Percentiles rank a stretch among this genome's conserved stretches.
Evolutionary conservation across 1,140 invertebrate species (phyloP).

Genomic region (Helicoverpa armigera): DNA sequence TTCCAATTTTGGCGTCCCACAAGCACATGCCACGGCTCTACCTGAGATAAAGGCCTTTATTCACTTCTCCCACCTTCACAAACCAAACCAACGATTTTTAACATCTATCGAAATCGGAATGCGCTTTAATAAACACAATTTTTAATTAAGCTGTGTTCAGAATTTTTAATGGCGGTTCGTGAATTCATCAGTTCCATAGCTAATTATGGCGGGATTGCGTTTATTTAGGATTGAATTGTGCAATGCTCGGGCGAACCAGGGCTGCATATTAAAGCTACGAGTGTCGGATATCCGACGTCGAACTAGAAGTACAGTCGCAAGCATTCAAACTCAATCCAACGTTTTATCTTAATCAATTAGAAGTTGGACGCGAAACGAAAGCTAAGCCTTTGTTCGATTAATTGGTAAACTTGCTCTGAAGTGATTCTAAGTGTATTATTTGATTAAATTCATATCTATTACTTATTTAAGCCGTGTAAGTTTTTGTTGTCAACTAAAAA

Average conservation of each 20-base stretch:
- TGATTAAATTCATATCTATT: background rate
- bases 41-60: constrained; percentile 65
- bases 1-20: constrained; percentile 69
- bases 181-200: constrained; percentile 79
- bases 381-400: background rate
- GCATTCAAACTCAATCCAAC: constrained; percentile 21
- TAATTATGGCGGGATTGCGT: constrained; percentile 78
- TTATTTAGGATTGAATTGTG: constrained; percentile 83
- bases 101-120: constrained; percentile 52
- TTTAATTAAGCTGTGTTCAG: constrained; percentile 71
- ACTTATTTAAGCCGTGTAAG: background rate
- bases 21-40: constrained; percentile 57
- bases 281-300: constrained; percentile 82
- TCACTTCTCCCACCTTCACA: constrained; percentile 15
- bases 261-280: constrained; percentile 75
- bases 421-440: background rate
- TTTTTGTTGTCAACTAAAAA: constrained; percentile 7
- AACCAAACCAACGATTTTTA: constrained; percentile 31
- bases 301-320: constrained; percentile 67
- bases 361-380: constrained; percentile 9
- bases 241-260: constrained; percentile 66
- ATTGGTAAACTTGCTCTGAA: background rate
- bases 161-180: constrained; percentile 70
- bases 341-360: constrained; percentile 34
- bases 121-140: constrained; percentile 59